These are phyloP conservation scores for Cynaeus angustus DNA, from an alignment of 2,888 invertebrate species.

Conservation along the genomic window DNA sequence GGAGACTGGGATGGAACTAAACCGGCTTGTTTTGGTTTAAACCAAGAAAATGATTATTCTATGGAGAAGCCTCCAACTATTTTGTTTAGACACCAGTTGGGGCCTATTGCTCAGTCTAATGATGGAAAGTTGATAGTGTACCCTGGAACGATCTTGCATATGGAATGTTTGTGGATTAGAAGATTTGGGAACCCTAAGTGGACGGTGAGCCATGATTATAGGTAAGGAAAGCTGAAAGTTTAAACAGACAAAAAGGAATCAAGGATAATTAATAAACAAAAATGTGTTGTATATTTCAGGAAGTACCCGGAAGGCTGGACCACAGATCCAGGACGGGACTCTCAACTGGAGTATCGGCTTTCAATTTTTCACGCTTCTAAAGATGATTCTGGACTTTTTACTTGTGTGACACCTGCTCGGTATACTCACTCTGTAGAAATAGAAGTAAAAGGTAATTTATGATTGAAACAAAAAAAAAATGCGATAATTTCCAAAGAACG, in stretches of 20 bases:
- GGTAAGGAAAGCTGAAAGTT: constrained; percentile 63
- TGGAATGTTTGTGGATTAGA: constrained; percentile 92
- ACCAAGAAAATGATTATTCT: constrained; percentile 90
- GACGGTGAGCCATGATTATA: constrained; percentile 82
- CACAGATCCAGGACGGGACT: constrained; percentile 85
- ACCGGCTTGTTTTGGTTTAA: constrained; percentile 86
- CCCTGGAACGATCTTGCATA: constrained; percentile 88
- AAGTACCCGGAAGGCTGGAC: constrained; percentile 89
- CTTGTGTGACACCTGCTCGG: constrained; percentile 89
- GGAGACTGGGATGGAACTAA: constrained; percentile 88
- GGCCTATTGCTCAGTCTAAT: constrained; percentile 90
- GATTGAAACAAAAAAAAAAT: no score
- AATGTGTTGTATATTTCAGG: constrained; percentile 64
- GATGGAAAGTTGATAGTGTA: constrained; percentile 90
- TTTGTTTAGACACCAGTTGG: constrained; percentile 85
- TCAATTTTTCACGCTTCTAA: constrained; percentile 87
- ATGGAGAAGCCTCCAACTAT: constrained; percentile 92
- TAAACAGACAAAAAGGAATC: no score
- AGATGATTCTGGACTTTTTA: constrained; percentile 88
- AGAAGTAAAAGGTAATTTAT: constrained; percentile 79
- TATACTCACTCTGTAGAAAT: constrained; percentile 88
- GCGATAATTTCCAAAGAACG: no score
- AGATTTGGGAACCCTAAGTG: constrained; percentile 90
- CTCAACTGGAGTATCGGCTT: constrained; percentile 85
- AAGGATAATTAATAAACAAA: not conserved